Base-by-base conservation (phyloP, 2,888 invertebrate genomes). In the Lithophane ornitopus region DNA sequence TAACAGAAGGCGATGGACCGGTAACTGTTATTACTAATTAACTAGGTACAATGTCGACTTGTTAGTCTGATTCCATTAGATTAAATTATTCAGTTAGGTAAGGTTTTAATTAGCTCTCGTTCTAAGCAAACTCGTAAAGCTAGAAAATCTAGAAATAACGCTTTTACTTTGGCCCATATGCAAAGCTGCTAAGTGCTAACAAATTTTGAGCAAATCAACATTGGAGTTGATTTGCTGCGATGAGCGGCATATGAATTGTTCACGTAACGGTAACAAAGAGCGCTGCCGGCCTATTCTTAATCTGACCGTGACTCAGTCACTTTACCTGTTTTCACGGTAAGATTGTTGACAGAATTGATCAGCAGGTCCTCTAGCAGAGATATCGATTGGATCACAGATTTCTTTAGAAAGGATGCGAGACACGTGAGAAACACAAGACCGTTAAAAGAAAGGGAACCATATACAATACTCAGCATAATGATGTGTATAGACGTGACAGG, bases 51-150 rank as follows among this genome's bases (percentile, higher is more conserved):
- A 34, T n/a, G 11, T 34, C 11, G 4, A 49, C 49, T 28, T 9
- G 2, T 28, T 28, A 65, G 9, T 49, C 22, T 28, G 65, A 44
- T 22, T 22, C 65, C 46, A 46, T 8, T 28, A 46, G 8, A 65
- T 28, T 22, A 8, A 22, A 4, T 65, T 46, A 65, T 28, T 28
- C 22, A 28, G 28, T 8, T 46, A 28, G 28, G 4, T 46, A 44
- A 3, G 26, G 26, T 26, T 26, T 28, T 14, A 26, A 28, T 22
- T 65, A 19, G 46, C 12, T 44, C 44, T 65, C 44, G 44, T 28
- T 65, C 19, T 46, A 46, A 28, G 19, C 46, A 65, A 75, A 81
- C 77, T 85, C 3, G 26, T 19, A 22, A 12, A 41, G 9, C 16
- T 62, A 28, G 16, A 1, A 26, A 46, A 68, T 41, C 2, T 26